Conservation (phyloP, 2,797 vertebrate genomes). For the Pseudochaenichthys georgianus region DNA sequence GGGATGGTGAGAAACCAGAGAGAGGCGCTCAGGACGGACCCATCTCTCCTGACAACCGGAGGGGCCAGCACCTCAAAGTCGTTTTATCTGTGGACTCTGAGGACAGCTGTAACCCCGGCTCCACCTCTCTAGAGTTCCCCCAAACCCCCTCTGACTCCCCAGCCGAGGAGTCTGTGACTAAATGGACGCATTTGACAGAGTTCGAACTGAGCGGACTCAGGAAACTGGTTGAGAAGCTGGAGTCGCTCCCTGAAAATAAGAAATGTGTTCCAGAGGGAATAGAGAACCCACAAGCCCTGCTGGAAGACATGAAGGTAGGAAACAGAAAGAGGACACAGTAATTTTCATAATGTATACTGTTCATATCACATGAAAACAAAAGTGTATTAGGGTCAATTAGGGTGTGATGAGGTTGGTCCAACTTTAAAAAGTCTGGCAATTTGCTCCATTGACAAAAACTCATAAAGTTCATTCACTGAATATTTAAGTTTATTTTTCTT, state of each 20-base stretch:
- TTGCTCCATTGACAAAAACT: background rate
- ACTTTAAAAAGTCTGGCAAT: background rate
- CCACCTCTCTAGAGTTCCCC: slow-evolving; percentile 83
- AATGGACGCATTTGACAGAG: slow-evolving; percentile 94
- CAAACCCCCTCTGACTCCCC: slow-evolving; percentile 92
- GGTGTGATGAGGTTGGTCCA: background rate
- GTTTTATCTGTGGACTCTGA: slow-evolving; percentile 90
- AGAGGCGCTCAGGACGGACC: slow-evolving; percentile 80
- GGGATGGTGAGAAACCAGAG: slow-evolving; percentile 84
- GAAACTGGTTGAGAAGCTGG: slow-evolving; percentile 94
- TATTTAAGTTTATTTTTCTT: too few relatives aligned
- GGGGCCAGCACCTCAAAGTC: slow-evolving; percentile 86
- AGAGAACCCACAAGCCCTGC: slow-evolving; percentile 91
- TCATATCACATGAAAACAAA: too few relatives aligned
- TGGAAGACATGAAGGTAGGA: slow-evolving; percentile 95
- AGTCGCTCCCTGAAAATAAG: slow-evolving; percentile 95
- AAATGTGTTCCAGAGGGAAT: slow-evolving; percentile 94
- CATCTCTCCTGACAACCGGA: slow-evolving; percentile 85
- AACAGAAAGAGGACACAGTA: background rate
- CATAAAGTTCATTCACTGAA: too few relatives aligned
- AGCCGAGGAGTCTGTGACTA: slow-evolving; percentile 82
- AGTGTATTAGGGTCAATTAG: too few relatives aligned
- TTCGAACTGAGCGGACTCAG: slow-evolving; percentile 95
- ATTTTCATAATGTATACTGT: background rate
- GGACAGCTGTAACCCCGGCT: slow-evolving; percentile 86